A percentile compares a stretch with the other conserved stretches of the same genome.
phyloP scores from a whole-genome alignment of 1,140 invertebrate species.

The Rhagoletis zephyria region DNA sequence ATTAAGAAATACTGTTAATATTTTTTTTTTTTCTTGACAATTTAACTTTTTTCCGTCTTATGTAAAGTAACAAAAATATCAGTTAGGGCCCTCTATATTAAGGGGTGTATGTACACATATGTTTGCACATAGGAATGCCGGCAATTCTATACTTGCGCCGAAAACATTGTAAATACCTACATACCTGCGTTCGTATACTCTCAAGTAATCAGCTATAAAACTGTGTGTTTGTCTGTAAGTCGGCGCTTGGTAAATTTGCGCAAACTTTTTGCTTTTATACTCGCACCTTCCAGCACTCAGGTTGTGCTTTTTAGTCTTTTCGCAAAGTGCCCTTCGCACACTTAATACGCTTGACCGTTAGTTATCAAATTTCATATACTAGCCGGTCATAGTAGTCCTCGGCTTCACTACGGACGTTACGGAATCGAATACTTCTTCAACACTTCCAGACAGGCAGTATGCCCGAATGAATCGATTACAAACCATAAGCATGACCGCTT shows the following conservation, averaged over 20 bases:
- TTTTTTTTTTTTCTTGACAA: no score
- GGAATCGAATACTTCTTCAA: no score
- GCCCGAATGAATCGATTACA: no score
- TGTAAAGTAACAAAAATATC: no score
- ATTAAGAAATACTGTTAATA: no score
- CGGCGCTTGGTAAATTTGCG: background rate
- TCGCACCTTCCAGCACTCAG: background rate
- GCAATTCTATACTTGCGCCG: constrained; percentile 33
- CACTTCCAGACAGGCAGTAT: no score
- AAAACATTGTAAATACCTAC: background rate
- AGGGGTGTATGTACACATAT: background rate
- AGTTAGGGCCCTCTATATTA: no score
- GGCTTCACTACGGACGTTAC: no score
- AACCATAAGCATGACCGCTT: no score
- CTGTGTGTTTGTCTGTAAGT: background rate
- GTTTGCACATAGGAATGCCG: background rate
- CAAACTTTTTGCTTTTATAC: background rate
- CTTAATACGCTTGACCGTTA: background rate
- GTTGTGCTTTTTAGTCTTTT: background rate
- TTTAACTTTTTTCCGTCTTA: no score
- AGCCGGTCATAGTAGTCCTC: no score
- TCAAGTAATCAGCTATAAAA: background rate
- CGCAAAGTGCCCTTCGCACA: background rate
- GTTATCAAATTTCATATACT: background rate
- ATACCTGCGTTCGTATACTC: no score